These are phyloP conservation scores for Axis porcinus DNA, from an alignment of 2,113 vertebrate species.

Conservation along the genomic window DNA sequence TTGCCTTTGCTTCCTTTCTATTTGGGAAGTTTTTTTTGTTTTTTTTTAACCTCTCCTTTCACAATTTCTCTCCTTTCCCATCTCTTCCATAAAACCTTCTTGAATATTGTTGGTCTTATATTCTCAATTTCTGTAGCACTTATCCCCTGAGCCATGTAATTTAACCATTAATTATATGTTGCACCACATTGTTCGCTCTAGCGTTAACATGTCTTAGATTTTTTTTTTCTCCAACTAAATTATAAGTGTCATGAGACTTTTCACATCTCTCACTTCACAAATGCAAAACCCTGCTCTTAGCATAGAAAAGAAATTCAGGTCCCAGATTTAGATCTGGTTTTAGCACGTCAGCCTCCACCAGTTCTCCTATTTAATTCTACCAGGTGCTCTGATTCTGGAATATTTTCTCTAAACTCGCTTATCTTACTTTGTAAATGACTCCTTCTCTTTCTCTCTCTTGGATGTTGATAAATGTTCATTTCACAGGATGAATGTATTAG, in stretches of 20 bases:
- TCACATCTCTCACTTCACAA: slow-evolving; percentile 20
- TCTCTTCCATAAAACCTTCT: not conserved
- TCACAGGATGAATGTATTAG: not conserved
- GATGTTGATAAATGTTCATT: not conserved
- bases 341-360: not conserved
- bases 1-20: not conserved
- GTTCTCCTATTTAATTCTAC: not conserved
- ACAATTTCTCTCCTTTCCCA: not conserved
- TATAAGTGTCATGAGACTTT: slow-evolving; percentile 23
- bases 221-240: slow-evolving; percentile 16
- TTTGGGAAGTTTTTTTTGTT: not conserved
- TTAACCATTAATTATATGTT: slow-evolving; percentile 39
- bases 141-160: slow-evolving; percentile 15
- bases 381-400: not conserved
- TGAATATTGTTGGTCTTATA: not conserved
- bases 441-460: not conserved
- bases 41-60: not conserved
- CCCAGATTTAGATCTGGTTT: not conserved
- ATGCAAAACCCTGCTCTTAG: not conserved
- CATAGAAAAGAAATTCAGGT: not conserved
- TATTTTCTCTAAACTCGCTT: not conserved
- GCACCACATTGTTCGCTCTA: not conserved
- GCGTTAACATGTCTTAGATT: not conserved
- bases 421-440: not conserved
- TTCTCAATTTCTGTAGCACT: not conserved